phyloP scores from a whole-genome alignment of 2,797 vertebrate species.

The Passerculus sandwichensis region DNA sequence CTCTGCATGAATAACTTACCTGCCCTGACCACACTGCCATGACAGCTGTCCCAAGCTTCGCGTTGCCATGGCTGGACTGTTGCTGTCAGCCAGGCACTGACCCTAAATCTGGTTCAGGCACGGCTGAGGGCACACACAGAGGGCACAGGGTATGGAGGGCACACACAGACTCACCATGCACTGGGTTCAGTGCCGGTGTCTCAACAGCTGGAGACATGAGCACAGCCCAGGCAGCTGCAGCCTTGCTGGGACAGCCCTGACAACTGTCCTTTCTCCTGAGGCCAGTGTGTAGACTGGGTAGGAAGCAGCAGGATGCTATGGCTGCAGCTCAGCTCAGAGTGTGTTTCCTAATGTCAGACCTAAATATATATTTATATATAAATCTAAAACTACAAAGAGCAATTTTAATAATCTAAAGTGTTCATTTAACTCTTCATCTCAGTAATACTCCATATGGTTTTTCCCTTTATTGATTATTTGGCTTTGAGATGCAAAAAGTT shows the following conservation, averaged over 20 bases:
- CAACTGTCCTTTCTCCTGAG: neutral
- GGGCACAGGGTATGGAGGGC: neutral
- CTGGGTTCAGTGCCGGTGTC: neutral
- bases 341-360: neutral
- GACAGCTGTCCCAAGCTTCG: neutral
- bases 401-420: neutral
- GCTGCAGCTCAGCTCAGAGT: neutral
- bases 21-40: neutral
- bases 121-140: neutral
- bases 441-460: neutral
- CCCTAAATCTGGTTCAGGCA: neutral
- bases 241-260: neutral
- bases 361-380: neutral
- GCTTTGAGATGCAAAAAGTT: neutral
- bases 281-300: neutral
- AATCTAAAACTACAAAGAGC: neutral
- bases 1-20: neutral
- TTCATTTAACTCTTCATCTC: neutral
- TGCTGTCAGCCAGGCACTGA: neutral
- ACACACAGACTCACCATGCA: neutral
- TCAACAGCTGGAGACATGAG: neutral
- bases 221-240: neutral
- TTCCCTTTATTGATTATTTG: neutral
- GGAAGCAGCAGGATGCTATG: neutral
- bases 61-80: neutral